Base-by-base conservation (phyloP, 2,888 invertebrate genomes). In the Drosophila yooni region DNA sequence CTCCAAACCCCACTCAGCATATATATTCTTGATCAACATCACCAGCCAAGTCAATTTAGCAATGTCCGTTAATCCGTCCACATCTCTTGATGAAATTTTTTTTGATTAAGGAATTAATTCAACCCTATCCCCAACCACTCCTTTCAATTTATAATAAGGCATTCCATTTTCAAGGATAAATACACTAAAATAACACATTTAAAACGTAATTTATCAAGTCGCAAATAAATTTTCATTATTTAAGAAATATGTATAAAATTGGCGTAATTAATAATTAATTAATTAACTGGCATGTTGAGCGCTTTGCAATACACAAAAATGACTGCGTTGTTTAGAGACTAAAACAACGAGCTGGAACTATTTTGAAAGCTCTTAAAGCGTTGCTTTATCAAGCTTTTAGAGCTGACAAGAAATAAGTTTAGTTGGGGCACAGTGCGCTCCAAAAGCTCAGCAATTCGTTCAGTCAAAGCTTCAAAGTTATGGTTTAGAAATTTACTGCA, bases 391-490 rank as follows among this genome's bases (percentile, higher is more conserved):
- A 25, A 3, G 25, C 25, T 46, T 25, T 25, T 46, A 0, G 21
- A 25, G 46, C 46, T 46, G 15, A 15, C 15, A 8, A 15, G 25
- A 15, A 7, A 1, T 3, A 2, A 46, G 13, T 13, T 21, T 3
- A 21, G 21, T 10, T 8, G 31, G 31, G 29, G 7, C n/a, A 13
- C 11, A 36, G 7, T 11, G 25, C 11, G 15, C 13, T 0, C 18
- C 7, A 7, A 27, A 52, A 61, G 61, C 61, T 60, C 21, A n/a
- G 3, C 8, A 13, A 3, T 33, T 52, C 25, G 65, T 36, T 27
- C 5, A 34, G 7, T 40, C 21, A 4, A 13, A 18, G 63, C 33
- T 64, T 15, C 2, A 15, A 63, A 29, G 61, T 2, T 48, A 0
- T 13, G 21, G 34, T 18, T 46, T 4, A 15, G 4, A 8, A 46